These are phyloP conservation scores for Cephus spinipes DNA, from an alignment of 2,888 invertebrate genomes.

Conservation along the genomic window DNA sequence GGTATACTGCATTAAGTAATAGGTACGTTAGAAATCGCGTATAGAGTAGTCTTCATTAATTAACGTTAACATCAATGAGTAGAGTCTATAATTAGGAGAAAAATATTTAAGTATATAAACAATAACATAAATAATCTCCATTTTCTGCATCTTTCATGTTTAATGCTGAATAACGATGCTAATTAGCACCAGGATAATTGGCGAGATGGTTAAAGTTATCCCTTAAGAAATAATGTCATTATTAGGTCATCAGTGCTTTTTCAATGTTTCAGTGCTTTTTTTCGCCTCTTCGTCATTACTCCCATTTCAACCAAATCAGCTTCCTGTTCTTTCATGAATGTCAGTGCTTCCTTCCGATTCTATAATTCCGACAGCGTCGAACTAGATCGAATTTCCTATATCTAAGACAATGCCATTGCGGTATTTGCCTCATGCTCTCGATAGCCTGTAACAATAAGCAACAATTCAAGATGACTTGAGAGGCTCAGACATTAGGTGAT, in stretches of 20 bases:
- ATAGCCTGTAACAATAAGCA: slow-evolving; percentile 70
- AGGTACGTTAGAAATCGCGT: neutral
- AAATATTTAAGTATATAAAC: neutral
- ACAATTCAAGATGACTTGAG: neutral
- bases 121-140: neutral
- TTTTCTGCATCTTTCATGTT: neutral
- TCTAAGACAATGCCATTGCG: slow-evolving; percentile 87
- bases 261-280: neutral
- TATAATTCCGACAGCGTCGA: slow-evolving; percentile 82
- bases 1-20: slow-evolving; percentile 1
- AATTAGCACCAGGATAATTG: neutral
- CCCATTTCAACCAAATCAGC: neutral
- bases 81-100: neutral
- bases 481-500: neutral
- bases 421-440: slow-evolving; percentile 81
- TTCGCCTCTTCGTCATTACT: neutral
- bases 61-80: neutral
- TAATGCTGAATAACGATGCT: neutral
- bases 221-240: neutral
- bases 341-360: slow-evolving; percentile 72
- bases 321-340: slow-evolving; percentile 27
- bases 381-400: slow-evolving; percentile 84
- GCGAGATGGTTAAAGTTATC: neutral
- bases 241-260: neutral
- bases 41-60: neutral